Evolutionary conservation across 2,888 invertebrate species (phyloP).

Genomic region (Epinotia ramella): DNA sequence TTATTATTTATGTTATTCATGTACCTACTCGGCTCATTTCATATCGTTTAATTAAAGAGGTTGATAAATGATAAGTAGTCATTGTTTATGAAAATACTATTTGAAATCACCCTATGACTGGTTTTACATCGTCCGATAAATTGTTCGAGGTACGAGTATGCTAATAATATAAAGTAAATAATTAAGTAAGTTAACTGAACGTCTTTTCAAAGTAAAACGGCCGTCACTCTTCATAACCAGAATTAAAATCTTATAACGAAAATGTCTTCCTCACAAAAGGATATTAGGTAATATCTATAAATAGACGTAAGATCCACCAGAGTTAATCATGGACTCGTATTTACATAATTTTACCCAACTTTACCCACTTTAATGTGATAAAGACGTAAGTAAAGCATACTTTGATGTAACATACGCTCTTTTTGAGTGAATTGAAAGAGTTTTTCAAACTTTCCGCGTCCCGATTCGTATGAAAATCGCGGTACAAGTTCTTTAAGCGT

Average conservation of each 20-base stretch:
- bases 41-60: too few relatives aligned
- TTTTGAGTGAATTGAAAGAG: background rate
- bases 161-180: background rate
- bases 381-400: background rate
- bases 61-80: too few relatives aligned
- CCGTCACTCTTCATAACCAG: slow-evolving; percentile 10
- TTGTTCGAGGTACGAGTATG: too few relatives aligned
- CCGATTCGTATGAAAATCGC: slow-evolving; percentile 33
- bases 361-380: background rate
- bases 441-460: slow-evolving; percentile 23
- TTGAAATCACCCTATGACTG: too few relatives aligned
- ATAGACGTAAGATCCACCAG: slow-evolving; percentile 18
- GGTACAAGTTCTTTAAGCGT: slow-evolving; percentile 36
- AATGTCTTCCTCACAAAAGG: slow-evolving; percentile 31
- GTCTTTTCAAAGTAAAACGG: background rate
- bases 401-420: background rate
- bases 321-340: slow-evolving; percentile 34
- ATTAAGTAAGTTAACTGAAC: background rate
- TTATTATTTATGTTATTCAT: too few relatives aligned
- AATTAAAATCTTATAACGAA: slow-evolving; percentile 19
- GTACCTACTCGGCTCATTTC: too few relatives aligned
- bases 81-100: too few relatives aligned
- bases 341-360: slow-evolving; percentile 37
- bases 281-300: too few relatives aligned
- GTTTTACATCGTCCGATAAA: too few relatives aligned